Evolutionary conservation across 2,888 invertebrate species (phyloP), one percentile per base, ranked within the genome.

Genomic region (Anorthoa munda): DNA sequence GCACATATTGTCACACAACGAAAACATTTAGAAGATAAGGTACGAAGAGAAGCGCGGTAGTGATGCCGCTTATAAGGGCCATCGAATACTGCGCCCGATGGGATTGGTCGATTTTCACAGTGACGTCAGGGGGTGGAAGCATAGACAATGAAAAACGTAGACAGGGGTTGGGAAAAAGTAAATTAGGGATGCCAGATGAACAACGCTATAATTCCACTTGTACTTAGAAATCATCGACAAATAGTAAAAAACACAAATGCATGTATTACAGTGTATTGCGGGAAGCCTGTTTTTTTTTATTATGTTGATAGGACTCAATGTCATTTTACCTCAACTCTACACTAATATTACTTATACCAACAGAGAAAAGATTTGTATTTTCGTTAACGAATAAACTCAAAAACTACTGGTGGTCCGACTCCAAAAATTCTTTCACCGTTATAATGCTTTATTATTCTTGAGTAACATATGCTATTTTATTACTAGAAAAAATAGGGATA

Each of bases 81-180:
- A 95, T 94, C 93, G 94, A 94, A 92, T 92, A 95, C 95, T 95
- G 94, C 93, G 93, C 94, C 93, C 91, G 92, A 93, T 94, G 93
- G 95, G 96, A 97, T 97, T 97, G 97, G 97, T 97, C 97, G 97
- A 97, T 97, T 96, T 96, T 94, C 95, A 93, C 89, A 84, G 94
- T 97, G 97, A 97, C 97, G 97, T 97, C 97, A 97, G 95, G 94
- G 96, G 96, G 96, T 96, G 92, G 94, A 89, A 92, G 89, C 95
- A 96, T 95, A 96, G 96, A 96, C 94, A 94, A 94, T 86, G 88
- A 87, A 92, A 91, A 93, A 85, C 82, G 86, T 88, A 87, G 89
- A 88, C 77, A 85, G 90, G 94, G 93, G 93, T 93, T 91, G 91
- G 87, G 88, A 87, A 87, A 85, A 86, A 87, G 85, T 77, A 76